phyloP scores from a whole-genome alignment of 64 coral and sea anemone genomes.

The Catalaphyllia jardinei region DNA sequence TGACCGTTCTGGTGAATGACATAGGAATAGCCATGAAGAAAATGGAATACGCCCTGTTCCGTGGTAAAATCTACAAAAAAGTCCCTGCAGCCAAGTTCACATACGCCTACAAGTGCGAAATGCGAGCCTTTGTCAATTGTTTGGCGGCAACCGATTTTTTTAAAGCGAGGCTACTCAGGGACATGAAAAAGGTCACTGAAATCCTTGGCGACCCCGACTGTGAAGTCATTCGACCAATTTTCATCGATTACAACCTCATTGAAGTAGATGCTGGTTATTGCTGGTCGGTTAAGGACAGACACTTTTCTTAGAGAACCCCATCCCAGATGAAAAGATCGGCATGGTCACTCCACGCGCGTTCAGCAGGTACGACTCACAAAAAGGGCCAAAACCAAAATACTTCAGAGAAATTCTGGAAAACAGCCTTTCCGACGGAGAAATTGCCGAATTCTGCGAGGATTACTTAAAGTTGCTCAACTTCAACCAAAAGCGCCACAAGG shows the following conservation, averaged over 20 bases:
- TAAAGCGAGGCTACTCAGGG: not conserved
- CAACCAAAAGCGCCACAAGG: not conserved
- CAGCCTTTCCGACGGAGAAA: not conserved
- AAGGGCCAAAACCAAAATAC: constrained; percentile 5
- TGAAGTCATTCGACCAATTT: not conserved
- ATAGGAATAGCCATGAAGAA: constrained; percentile 25
- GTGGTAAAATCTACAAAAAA: constrained; percentile 27
- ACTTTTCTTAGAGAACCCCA: not conserved
- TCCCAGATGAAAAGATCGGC: not conserved
- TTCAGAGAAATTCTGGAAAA: constrained; percentile 20
- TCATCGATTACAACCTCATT: constrained; percentile 18
- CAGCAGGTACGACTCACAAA: not conserved
- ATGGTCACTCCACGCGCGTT: constrained; percentile 8
- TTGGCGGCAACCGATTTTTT: not conserved
- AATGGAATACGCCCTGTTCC: not conserved
- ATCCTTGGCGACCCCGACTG: not conserved
- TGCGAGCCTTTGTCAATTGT: not conserved
- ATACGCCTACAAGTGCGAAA: not conserved
- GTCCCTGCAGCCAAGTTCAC: not conserved
- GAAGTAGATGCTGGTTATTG: not conserved
- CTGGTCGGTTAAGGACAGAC: constrained; percentile 5
- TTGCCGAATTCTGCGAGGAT: constrained; percentile 2
- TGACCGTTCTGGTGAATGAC: constrained; percentile 34
- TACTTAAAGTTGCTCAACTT: not conserved
- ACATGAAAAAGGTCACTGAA: constrained; percentile 29